These are phyloP conservation scores for Troglohyphantes excavatus DNA, from an alignment of 2,888 invertebrate species.

Conservation along the genomic window DNA sequence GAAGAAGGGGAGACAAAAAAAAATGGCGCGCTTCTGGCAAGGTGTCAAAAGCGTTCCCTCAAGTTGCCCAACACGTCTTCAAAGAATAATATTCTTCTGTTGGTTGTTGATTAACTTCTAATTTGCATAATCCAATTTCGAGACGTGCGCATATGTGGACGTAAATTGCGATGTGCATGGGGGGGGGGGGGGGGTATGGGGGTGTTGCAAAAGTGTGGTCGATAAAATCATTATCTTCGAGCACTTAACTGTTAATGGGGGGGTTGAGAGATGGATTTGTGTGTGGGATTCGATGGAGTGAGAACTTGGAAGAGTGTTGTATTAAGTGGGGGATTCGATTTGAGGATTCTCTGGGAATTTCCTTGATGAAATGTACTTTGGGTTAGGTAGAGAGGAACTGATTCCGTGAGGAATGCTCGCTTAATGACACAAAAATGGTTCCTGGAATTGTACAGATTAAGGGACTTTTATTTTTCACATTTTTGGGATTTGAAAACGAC, in stretches of 20 bases:
- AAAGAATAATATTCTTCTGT: conserved; percentile 64
- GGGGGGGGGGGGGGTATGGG: neutral
- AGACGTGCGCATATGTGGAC: conserved; percentile 29
- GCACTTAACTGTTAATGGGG: conserved; percentile 64
- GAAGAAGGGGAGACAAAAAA: conserved; percentile 13
- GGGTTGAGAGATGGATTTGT: neutral
- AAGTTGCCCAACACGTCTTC: conserved; percentile 43
- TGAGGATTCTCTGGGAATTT: neutral
- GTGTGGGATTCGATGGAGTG: neutral
- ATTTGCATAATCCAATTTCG: conserved; percentile 75
- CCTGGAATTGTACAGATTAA: no score
- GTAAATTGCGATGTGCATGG: conserved; percentile 39
- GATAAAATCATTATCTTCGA: conserved; percentile 69
- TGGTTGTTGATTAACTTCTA: conserved; percentile 73
- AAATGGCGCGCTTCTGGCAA: conserved; percentile 47
- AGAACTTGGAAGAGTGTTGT: neutral
- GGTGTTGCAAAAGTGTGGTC: conserved; percentile 44
- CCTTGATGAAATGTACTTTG: neutral
- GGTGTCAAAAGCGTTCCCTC: conserved; percentile 60
- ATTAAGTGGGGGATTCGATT: neutral
- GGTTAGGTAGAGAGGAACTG: no score
- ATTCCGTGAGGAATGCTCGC: no score
- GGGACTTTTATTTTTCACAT: no score
- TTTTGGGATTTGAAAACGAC: no score
- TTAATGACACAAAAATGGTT: no score